Conservation (phyloP, 2,888 invertebrate genomes). For the Chorisops tibialis region DNA sequence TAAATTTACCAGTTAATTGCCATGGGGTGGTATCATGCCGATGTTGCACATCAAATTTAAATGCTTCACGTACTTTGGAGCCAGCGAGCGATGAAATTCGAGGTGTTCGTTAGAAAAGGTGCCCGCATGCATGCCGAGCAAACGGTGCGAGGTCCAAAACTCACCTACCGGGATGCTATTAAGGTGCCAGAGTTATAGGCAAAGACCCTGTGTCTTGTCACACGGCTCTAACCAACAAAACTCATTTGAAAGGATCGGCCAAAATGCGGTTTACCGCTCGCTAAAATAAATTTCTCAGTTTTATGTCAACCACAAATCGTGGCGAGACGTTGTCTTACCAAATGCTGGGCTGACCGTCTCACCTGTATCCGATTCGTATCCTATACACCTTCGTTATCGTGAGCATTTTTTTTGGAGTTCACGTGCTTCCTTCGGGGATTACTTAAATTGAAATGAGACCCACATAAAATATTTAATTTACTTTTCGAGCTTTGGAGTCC, state of each 20-base stretch:
- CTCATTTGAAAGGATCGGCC: background rate
- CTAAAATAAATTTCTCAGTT: conserved; percentile 6
- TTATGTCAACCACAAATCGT: conserved; percentile 5
- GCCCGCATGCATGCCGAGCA: too few species aligned
- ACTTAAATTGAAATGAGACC: conserved; percentile 1
- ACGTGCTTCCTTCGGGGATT: too few species aligned
- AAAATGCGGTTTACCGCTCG: background rate
- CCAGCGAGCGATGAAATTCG: too few species aligned
- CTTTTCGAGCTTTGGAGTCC: background rate
- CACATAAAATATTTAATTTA: conserved; percentile 4
- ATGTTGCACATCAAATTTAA: too few species aligned
- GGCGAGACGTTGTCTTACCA: background rate
- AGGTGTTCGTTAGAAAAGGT: too few species aligned
- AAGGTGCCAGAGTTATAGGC: too few species aligned
- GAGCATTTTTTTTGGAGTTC: too few species aligned
- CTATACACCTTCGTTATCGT: too few species aligned
- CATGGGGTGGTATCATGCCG: background rate
- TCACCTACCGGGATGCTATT: too few species aligned
- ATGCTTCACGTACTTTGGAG: background rate
- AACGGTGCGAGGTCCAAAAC: too few species aligned
- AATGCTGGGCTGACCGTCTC: background rate
- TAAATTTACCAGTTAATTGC: conserved; percentile 8
- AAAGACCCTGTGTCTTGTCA: background rate
- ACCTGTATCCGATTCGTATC: background rate
- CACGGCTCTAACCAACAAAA: background rate